These are phyloP conservation scores for Pangasius larnaudii DNA, from an alignment of 2,797 vertebrate species.

Conservation along the genomic window DNA sequence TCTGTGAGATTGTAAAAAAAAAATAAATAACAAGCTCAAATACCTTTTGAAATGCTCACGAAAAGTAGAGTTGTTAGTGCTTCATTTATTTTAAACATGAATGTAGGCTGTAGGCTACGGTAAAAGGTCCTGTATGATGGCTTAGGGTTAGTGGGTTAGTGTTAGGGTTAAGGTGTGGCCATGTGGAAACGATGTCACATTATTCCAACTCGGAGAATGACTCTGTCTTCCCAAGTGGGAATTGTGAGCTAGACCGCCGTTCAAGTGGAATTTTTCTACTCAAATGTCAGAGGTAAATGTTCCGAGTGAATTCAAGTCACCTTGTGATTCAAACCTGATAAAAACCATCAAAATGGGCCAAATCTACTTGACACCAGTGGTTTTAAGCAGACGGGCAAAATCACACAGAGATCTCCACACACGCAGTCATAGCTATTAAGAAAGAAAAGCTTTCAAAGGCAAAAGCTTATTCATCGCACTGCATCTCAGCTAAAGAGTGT, in stretches of 20 bases:
- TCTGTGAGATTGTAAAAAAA: not conserved
- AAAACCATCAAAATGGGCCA: not conserved
- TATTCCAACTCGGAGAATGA: not conserved
- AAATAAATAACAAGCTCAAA: not conserved
- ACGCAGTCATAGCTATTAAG: too few relatives aligned
- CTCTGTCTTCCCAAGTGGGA: not conserved
- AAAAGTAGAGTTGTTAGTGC: not conserved
- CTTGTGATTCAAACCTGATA: not conserved
- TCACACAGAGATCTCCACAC: not conserved
- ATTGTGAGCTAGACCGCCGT: not conserved
- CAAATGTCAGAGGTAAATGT: not conserved
- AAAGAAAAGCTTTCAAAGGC: not conserved
- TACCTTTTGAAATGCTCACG: not conserved
- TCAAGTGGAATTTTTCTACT: not conserved
- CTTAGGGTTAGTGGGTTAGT: too few relatives aligned
- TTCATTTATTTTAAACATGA: not conserved
- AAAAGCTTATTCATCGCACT: not conserved
- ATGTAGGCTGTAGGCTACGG: not conserved
- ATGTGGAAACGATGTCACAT: not conserved
- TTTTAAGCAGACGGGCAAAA: not conserved
- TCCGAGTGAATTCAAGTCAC: not conserved
- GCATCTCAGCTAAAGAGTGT: not conserved
- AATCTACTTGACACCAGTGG: not conserved
- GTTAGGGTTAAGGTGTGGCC: too few relatives aligned
- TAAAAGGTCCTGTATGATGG: not conserved